A percentile compares a stretch with the other conserved stretches of the same genome.
Conservation (phyloP, 2,888 invertebrate genomes). For the Hemicrepidius hirtus region DNA sequence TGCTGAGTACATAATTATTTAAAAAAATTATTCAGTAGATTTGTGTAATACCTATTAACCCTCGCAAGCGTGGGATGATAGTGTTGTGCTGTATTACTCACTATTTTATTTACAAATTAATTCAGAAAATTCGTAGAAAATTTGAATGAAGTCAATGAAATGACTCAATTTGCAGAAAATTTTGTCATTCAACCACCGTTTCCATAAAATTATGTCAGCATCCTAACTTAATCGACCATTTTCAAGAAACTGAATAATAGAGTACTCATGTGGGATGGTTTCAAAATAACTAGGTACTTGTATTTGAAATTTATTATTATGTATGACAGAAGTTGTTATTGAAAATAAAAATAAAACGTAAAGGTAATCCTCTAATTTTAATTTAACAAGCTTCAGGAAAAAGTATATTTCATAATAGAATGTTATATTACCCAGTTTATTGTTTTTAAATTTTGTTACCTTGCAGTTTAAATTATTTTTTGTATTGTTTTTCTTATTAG, state of each 20-base stretch:
- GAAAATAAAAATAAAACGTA: no score
- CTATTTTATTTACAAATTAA: not conserved
- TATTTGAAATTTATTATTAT: not conserved
- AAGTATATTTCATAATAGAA: no score
- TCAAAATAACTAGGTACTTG: constrained; percentile 6
- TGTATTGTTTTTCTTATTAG: no score
- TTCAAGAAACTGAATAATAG: not conserved
- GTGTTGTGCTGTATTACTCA: constrained; percentile 6
- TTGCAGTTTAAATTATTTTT: no score
- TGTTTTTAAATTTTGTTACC: no score
- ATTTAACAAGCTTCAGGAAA: no score
- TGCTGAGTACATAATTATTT: not conserved
- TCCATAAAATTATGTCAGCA: constrained; percentile 17
- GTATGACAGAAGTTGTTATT: not conserved
- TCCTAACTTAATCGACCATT: not conserved
- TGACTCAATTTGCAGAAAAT: not conserved
- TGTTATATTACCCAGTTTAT: no score
- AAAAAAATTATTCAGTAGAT: not conserved
- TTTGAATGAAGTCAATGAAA: constrained; percentile 9
- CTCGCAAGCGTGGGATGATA: constrained; percentile 9
- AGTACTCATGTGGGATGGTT: constrained; percentile 6
- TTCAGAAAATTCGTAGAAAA: not conserved
- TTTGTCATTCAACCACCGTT: not conserved
- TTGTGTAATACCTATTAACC: not conserved
- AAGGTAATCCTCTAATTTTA: no score